Evolutionary conservation across 2,888 invertebrate species (phyloP), one percentile per base, ranked within the genome.

Genomic region (Rambutsinella grinnellia): DNA sequence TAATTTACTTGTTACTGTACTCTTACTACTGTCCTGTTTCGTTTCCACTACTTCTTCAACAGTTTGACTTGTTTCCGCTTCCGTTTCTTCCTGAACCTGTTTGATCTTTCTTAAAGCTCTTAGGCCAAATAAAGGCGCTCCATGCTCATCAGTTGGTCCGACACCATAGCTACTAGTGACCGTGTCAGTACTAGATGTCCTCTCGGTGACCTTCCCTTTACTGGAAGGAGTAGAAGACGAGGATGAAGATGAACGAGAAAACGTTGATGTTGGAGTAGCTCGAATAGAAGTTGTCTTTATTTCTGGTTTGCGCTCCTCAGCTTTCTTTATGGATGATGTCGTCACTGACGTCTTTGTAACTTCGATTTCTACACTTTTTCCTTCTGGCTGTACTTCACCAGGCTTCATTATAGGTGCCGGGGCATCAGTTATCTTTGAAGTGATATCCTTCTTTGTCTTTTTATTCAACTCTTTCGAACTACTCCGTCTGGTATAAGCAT

Each of bases 91-190:
- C 68, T 83, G 79, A 49, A 71, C 79, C 62, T 83, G 81, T 58
- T 82, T 82, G 28, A 81, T 80, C 75, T 82, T 82, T 58, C 87
- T 81, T 75, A 94, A 88, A 70, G 94, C 94, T 85, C 90, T 90
- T 82, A 94, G 90, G 67, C 94, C 94, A 87, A 94, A 94, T 71
- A 94, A 88, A 23, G 94, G 94, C 71, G 90, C 88, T 13, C 94
- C 94, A 83, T 93, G 91, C 81, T 93, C 93, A 85, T 94, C 94
- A 2, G 92, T 91, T 26, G 94, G 94, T 0, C 94, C 94, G 1
- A 93, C 92, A 1, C 94, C 94, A 86, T 94, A 94, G 85, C 93
- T 92, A 1, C 93, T 93, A 2, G 92, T 93, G 74, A 94, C 92
- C 15, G 79, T 76, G 27, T 84, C 84, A 2, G 82, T 84, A 21